Conservation (phyloP, 2,888 invertebrate species). For the Scaptomyza cyrtandrae region DNA sequence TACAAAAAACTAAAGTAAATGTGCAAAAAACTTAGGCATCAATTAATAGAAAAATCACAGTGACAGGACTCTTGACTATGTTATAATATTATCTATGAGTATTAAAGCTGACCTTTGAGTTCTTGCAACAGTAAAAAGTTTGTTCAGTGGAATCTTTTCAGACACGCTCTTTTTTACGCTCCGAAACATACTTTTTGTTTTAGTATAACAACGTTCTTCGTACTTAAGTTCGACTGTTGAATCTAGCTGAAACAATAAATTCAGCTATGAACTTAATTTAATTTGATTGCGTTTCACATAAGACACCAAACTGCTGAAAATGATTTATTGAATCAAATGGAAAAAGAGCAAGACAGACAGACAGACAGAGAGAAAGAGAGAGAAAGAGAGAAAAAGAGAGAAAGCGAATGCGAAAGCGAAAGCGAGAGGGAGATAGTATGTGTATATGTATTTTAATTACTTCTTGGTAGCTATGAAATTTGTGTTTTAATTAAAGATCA, state of each 20-base stretch:
- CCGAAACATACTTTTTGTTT: neutral
- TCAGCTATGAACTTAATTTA: neutral
- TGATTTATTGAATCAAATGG: slow-evolving; percentile 1
- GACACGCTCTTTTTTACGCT: neutral
- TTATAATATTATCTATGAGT: neutral
- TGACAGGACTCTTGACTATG: too few relatives aligned
- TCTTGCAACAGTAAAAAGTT: neutral
- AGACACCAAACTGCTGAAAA: neutral
- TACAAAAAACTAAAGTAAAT: too few relatives aligned
- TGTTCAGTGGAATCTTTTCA: neutral
- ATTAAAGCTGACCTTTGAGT: neutral
- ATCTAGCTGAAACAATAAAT: neutral
- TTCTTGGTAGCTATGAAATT: slow-evolving; percentile 12
- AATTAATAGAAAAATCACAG: too few relatives aligned
- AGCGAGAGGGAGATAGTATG: neutral
- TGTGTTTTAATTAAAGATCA: slow-evolving; percentile 42
- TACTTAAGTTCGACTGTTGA: neutral
- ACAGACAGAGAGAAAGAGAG: neutral
- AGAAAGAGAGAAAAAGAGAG: too few relatives aligned
- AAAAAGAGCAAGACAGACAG: neutral
- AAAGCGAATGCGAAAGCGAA: too few relatives aligned
- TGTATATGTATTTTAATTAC: slow-evolving; percentile 23
- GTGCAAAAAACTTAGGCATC: too few relatives aligned
- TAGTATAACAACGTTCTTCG: neutral
- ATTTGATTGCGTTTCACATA: neutral